Percentiles rank a stretch among this genome's conserved stretches.
These are phyloP conservation scores for Podarcis raffonei DNA, from an alignment of 2,113 vertebrate species.

Conservation along the genomic window DNA sequence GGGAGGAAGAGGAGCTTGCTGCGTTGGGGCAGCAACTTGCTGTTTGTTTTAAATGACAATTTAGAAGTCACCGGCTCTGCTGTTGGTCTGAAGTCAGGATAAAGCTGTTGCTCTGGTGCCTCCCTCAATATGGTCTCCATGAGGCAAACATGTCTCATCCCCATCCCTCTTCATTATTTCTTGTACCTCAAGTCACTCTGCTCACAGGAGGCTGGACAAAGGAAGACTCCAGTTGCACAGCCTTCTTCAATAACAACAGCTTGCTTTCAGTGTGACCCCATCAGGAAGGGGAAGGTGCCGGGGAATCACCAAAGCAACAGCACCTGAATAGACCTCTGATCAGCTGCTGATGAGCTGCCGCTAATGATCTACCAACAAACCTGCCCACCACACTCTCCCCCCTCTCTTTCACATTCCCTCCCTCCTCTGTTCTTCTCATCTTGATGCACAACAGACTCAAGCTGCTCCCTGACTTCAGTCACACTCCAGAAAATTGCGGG, in stretches of 20 bases:
- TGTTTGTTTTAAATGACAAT: no score
- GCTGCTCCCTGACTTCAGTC: neutral
- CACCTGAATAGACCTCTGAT: neutral
- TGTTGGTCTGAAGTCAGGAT: neutral
- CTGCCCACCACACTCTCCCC: fast-evolving
- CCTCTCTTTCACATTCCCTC: neutral
- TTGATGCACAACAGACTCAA: conserved; percentile 25
- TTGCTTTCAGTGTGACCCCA: conserved; percentile 7
- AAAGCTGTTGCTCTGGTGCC: neutral
- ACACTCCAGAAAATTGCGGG: neutral
- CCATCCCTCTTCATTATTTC: conserved; percentile 26
- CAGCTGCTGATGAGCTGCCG: no score
- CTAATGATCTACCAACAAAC: fast-evolving
- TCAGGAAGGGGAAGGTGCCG: neutral
- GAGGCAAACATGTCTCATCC: conserved; percentile 27
- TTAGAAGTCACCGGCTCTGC: no score
- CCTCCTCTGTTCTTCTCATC: neutral
- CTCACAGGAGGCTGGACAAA: conserved; percentile 19
- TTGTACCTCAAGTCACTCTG: conserved; percentile 20
- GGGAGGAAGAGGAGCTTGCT: no score
- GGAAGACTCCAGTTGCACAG: conserved; percentile 25
- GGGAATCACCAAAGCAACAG: conserved; percentile 55
- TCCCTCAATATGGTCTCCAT: conserved; percentile 19
- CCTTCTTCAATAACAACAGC: conserved; percentile 55
- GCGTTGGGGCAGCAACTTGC: no score